Evolutionary conservation across 2,797 vertebrate species (phyloP).

Genomic region (Pogoniulus pusillus): DNA sequence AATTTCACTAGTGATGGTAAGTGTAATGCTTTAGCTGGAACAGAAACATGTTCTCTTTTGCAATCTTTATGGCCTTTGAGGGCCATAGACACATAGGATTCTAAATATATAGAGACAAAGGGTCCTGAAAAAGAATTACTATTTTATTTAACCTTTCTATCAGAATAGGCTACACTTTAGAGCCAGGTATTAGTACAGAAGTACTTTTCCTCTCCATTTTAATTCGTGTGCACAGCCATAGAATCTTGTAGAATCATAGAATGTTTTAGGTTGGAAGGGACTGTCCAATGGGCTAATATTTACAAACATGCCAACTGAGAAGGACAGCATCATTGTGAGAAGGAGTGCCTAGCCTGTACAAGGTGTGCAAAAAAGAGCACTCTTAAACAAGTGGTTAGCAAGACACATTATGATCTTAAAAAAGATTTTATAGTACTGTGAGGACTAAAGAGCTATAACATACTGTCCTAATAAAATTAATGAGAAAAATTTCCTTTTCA

Average conservation of each 20-base stretch:
- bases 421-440: background rate
- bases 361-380: background rate
- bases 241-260: background rate
- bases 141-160: background rate
- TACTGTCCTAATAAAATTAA: background rate
- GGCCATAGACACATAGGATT: background rate
- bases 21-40: background rate
- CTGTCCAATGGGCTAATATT: background rate
- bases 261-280: background rate
- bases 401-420: background rate
- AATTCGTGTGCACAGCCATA: background rate
- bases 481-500: background rate
- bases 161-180: background rate
- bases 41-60: background rate
- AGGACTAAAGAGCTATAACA: background rate
- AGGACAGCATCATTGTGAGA: background rate
- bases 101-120: background rate
- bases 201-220: background rate
- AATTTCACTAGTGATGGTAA: background rate
- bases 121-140: background rate
- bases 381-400: background rate
- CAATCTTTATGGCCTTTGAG: background rate
- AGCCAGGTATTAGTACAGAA: background rate
- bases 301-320: background rate
- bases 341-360: background rate